phyloP scores from a whole-genome alignment of 2,888 invertebrate genomes.

The Melipona bicolor region DNA sequence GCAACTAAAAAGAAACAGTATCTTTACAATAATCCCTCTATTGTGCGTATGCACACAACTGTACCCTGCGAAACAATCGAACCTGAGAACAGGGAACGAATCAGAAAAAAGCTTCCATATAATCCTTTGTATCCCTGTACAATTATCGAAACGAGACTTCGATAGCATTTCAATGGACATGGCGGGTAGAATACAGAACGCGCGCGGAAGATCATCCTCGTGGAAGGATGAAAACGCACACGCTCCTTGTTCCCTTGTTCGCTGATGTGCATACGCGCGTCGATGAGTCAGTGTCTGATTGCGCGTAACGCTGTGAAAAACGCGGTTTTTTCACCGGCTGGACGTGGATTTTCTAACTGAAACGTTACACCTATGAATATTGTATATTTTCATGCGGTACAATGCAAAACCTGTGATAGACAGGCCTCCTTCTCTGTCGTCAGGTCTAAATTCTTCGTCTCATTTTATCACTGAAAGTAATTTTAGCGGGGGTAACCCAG shows the following conservation, averaged over 20 bases:
- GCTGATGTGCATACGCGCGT: conserved; percentile 13
- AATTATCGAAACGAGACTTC: conserved; percentile 32
- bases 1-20: too few relatives aligned
- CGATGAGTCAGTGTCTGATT: conserved; percentile 49
- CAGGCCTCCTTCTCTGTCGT: too few relatives aligned
- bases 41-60: not conserved
- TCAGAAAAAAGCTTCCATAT: not conserved
- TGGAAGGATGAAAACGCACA: conserved; percentile 4
- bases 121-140: not conserved
- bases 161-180: conserved; percentile 38
- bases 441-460: too few relatives aligned
- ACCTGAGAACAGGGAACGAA: not conserved
- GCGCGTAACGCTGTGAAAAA: conserved; percentile 15
- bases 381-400: too few relatives aligned
- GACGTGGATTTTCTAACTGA: not conserved
- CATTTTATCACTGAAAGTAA: too few relatives aligned
- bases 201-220: not conserved
- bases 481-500: too few relatives aligned
- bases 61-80: not conserved
- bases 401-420: too few relatives aligned
- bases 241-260: conserved; percentile 35
- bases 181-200: conserved; percentile 7
- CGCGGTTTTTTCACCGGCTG: not conserved
- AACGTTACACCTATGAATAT: too few relatives aligned
- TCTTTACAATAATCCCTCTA: too few relatives aligned